Evolutionary conservation across 2,113 vertebrate genomes (phyloP).

Genomic region (Mobula birostris): DNA sequence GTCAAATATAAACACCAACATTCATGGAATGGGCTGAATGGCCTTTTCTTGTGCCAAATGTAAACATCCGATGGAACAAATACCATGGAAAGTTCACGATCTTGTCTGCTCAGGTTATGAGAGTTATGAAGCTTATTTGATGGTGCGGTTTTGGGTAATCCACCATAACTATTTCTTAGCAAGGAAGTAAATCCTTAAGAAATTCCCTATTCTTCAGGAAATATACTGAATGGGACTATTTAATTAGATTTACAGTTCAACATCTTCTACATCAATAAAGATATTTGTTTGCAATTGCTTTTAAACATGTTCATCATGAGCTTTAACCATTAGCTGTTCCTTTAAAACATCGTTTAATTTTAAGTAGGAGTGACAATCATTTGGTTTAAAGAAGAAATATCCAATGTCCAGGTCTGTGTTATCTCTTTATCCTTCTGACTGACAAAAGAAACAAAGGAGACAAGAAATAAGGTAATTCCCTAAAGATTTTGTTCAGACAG

Average conservation of each 20-base stretch:
- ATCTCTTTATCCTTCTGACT: slow-evolving; percentile 37
- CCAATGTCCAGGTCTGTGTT: slow-evolving; percentile 39
- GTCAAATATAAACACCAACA: no score
- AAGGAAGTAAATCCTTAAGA: neutral
- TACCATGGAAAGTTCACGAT: neutral
- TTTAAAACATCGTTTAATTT: slow-evolving; percentile 22
- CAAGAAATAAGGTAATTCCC: slow-evolving; percentile 40
- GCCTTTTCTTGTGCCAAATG: no score
- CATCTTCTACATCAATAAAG: neutral
- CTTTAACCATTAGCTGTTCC: neutral
- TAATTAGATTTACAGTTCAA: neutral
- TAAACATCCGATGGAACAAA: neutral
- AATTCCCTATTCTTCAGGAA: neutral
- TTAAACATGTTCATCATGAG: neutral
- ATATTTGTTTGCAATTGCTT: neutral
- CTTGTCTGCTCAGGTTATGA: neutral
- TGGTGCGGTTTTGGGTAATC: neutral
- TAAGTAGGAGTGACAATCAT: slow-evolving; percentile 39
- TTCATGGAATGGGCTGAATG: no score
- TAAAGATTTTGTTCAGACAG: slow-evolving; percentile 38
- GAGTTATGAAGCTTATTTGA: neutral
- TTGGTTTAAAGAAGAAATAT: slow-evolving; percentile 39
- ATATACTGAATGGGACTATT: neutral
- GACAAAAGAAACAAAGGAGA: slow-evolving; percentile 7
- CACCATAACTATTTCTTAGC: neutral